phyloP scores from a whole-genome alignment of 2,888 invertebrate species.

The Agrochola macilenta region DNA sequence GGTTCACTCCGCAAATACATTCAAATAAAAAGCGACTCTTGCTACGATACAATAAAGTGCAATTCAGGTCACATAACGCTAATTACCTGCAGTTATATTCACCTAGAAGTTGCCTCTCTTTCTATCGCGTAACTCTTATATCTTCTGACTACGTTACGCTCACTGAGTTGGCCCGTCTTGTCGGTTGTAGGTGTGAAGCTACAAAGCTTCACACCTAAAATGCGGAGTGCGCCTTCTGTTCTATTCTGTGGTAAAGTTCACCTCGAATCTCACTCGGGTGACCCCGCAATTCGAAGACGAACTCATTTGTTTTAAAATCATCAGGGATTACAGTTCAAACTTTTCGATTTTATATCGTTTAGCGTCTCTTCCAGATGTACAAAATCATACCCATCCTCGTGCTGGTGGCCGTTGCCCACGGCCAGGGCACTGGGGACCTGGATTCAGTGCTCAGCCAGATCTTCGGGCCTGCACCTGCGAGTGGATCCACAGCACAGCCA shows the following conservation, averaged over 20 bases:
- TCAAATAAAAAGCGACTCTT: no score
- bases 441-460: slow-evolving; percentile 80
- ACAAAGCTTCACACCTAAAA: no score
- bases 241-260: neutral
- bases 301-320: neutral
- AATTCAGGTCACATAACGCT: no score
- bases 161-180: no score
- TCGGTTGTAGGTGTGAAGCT: no score
- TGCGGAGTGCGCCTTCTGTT: no score
- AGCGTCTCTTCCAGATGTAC: slow-evolving; percentile 71
- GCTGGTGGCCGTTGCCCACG: slow-evolving; percentile 66
- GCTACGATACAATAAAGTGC: no score
- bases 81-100: no score
- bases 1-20: no score
- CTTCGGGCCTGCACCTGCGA: slow-evolving; percentile 74
- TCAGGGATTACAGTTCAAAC: neutral
- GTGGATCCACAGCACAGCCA: slow-evolving; percentile 11
- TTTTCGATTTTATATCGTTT: neutral
- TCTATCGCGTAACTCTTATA: no score
- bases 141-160: no score
- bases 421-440: slow-evolving; percentile 76
- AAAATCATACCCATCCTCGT: slow-evolving; percentile 69
- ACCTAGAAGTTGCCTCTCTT: no score
- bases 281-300: neutral
- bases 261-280: neutral